Evolutionary conservation across 2,888 invertebrate species (phyloP).

Genomic region (Andrena dorsata): DNA sequence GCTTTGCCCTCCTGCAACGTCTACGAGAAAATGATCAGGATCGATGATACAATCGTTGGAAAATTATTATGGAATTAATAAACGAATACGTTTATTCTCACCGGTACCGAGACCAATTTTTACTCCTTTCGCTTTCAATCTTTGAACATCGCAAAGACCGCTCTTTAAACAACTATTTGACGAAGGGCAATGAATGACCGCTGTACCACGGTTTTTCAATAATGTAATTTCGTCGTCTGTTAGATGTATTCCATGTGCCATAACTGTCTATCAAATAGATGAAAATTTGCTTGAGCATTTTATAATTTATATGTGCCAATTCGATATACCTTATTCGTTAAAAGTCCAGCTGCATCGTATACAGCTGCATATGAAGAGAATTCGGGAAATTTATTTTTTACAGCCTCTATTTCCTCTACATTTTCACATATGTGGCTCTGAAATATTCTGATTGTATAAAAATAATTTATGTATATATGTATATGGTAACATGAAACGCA

Average conservation of each 20-base stretch:
- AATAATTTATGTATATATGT: background rate
- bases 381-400: conserved; percentile 87
- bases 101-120: conserved; percentile 95
- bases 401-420: conserved; percentile 89
- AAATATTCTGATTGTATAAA: conserved; percentile 16
- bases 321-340: conserved; percentile 89
- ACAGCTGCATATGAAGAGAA: conserved; percentile 90
- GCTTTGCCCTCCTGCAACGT: conserved; percentile 93
- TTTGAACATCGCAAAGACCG: conserved; percentile 92
- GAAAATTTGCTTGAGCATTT: conserved; percentile 63
- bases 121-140: conserved; percentile 88
- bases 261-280: conserved; percentile 87
- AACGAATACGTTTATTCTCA: conserved; percentile 78
- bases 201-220: conserved; percentile 87
- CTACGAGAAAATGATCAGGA: conserved; percentile 84
- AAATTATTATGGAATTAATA: background rate
- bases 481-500: background rate
- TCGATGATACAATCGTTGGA: background rate
- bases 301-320: conserved; percentile 2
- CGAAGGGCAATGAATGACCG: conserved; percentile 94
- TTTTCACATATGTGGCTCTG: conserved; percentile 96
- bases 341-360: conserved; percentile 90
- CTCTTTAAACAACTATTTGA: conserved; percentile 93
- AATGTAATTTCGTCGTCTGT: conserved; percentile 89
- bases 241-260: conserved; percentile 94